Conservation (phyloP, 2,888 invertebrate genomes). For the Ophonus ardosiacus region DNA sequence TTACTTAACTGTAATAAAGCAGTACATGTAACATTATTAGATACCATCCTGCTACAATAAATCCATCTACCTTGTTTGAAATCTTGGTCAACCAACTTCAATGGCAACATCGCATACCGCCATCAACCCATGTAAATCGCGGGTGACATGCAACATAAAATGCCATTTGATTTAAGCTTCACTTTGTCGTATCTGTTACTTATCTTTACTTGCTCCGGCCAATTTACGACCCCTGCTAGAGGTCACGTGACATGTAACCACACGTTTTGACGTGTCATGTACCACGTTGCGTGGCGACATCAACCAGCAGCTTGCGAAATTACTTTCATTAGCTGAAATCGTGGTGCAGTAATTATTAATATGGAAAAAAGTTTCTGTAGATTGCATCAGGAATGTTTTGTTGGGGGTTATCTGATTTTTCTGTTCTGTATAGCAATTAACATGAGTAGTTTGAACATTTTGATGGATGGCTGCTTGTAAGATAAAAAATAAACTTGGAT, state of each 20-base stretch:
- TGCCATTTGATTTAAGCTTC: conserved; percentile 30
- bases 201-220: not conserved
- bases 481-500: not conserved
- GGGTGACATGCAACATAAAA: conserved; percentile 8
- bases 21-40: conserved; percentile 7
- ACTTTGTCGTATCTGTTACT: conserved; percentile 24
- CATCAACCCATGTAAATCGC: conserved; percentile 15
- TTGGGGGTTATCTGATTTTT: conserved; percentile 5
- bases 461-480: not conserved
- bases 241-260: conserved; percentile 14
- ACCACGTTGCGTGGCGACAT: not conserved
- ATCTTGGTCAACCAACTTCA: conserved; percentile 3
- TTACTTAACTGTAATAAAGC: not conserved
- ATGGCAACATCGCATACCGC: not conserved
- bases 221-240: not conserved
- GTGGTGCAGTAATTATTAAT: conserved; percentile 5
- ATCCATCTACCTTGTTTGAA: not conserved
- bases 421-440: not conserved
- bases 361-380: conserved; percentile 31
- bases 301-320: conserved; percentile 15
- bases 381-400: conserved; percentile 11
- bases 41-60: conserved; percentile 1
- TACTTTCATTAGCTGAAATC: conserved; percentile 33
- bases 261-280: conserved; percentile 6
- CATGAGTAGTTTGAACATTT: not conserved